Conservation (phyloP, 2,113 vertebrate species). For the Prochilodus magdalenae region DNA sequence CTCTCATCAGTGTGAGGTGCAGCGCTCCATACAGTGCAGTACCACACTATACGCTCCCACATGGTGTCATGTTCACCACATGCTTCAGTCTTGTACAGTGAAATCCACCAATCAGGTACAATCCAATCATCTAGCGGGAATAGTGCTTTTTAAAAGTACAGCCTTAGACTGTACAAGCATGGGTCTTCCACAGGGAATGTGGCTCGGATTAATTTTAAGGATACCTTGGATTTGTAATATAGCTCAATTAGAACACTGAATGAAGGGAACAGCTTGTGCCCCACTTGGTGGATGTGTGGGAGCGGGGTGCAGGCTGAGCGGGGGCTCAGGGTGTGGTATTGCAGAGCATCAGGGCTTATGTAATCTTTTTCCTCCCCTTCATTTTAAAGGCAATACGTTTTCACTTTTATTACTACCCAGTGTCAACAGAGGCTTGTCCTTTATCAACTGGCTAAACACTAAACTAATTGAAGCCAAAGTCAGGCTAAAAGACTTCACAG, state of each 20-base stretch:
- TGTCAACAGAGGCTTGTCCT: not conserved
- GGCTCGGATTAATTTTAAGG: not conserved
- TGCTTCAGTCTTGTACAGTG: not conserved
- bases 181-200: not conserved
- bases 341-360: slow-evolving; percentile 53
- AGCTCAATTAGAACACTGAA: not conserved
- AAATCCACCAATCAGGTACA: not conserved
- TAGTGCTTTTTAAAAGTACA: not conserved
- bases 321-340: slow-evolving; percentile 58
- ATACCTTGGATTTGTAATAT: not conserved
- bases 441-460: slow-evolving; percentile 3
- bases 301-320: slow-evolving; percentile 8
- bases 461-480: not conserved
- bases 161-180: not conserved
- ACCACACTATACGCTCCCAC: not conserved
- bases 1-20: not conserved
- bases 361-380: slow-evolving; percentile 42
- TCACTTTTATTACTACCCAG: not conserved
- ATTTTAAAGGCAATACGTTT: slow-evolving; percentile 30
- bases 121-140: not conserved
- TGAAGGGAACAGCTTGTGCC: slow-evolving; percentile 3
- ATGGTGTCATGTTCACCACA: not conserved
- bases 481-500: not conserved
- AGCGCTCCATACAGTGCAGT: slow-evolving; percentile 18
- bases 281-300: slow-evolving; percentile 34